Evolutionary conservation across 2,797 vertebrate species (phyloP), one percentile per base, ranked within the genome.

Genomic region (Xiphophorus birchmanni): DNA sequence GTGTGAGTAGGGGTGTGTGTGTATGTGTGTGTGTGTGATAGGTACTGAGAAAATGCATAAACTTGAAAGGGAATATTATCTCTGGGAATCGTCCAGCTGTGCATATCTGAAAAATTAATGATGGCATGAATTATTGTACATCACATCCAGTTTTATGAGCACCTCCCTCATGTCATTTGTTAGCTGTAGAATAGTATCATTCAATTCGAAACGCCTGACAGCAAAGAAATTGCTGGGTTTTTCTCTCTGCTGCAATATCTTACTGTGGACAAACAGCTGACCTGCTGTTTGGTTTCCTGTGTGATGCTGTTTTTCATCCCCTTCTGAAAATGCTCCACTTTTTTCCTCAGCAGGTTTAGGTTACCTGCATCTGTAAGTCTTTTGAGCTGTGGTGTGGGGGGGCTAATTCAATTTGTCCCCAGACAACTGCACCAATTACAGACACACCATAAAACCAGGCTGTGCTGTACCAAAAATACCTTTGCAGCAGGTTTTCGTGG

Each of bases 351-450:
- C 50, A 1, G 76, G 35, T 60, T 69, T 52, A 23, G 32, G 54
- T 69, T 74, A 78, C n/a, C 76, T 82, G 75, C 80, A 45, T 86
- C 81, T 7, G 23, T 84, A 74, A 87, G 80, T 75, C 83, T 88
- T 71, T 79, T 87, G 84, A 89, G 80, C 83, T 80, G 77, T 80
- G 29, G 4, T 80, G 74, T 80, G 58, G 54, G 35, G 58, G 58
- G 56, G n/a, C 77, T 90, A 83, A 92, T 90, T 91, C 52, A 86
- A 90, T 91, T 90, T 91, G 81, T 87, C 77, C 85, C 86, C 83
- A 83, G 84, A 81, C 85, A 91, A 87, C 89, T 90, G 90, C 89
- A 84, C 82, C 87, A 92, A 92, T 93, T 92, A 89, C 87, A 88
- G 90, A 74, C 84, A 90, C 80, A 91, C 83, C 81, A 91, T 85